Conservation (phyloP, 1,140 invertebrate genomes). For the Panonychus citri region DNA sequence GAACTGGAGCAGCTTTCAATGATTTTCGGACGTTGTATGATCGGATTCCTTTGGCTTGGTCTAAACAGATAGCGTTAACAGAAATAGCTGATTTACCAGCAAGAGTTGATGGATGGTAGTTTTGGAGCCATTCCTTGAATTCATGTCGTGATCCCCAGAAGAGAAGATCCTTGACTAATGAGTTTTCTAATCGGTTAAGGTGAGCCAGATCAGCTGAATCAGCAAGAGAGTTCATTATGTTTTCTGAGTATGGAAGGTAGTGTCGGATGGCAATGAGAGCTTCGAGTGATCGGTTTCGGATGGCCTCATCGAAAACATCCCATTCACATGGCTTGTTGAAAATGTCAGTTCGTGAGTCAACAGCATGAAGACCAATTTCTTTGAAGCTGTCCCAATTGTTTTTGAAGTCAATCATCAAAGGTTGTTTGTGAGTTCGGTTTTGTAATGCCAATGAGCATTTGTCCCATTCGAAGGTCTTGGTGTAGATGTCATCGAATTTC, state of each 20-base stretch:
- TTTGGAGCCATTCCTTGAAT: not conserved
- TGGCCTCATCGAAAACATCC: not conserved
- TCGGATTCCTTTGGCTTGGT: not conserved
- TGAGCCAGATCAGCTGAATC: not conserved
- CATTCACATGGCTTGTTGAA: not conserved
- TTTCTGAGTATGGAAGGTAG: not conserved
- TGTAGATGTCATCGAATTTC: not conserved
- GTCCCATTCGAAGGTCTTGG: not conserved
- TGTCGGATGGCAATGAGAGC: not conserved
- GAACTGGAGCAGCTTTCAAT: not conserved
- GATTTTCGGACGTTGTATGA: not conserved
- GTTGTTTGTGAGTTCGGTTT: no score
- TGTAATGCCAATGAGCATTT: not conserved
- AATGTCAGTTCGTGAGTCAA: not conserved
- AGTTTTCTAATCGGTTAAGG: not conserved
- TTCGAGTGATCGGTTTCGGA: not conserved
- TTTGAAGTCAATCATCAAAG: not conserved
- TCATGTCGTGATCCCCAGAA: not conserved
- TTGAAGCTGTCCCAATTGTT: constrained; percentile 1
- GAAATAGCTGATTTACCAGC: not conserved
- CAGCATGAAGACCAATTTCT: not conserved
- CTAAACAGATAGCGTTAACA: not conserved
- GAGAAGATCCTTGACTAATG: not conserved
- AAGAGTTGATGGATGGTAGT: not conserved
- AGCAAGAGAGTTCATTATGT: not conserved